A percentile compares a stretch with the other conserved stretches of the same genome.
Evolutionary conservation across 30 jellyfish, hydroid and myxozoan species (phyloP).

Genomic region (Phacellophora camtschatica): DNA sequence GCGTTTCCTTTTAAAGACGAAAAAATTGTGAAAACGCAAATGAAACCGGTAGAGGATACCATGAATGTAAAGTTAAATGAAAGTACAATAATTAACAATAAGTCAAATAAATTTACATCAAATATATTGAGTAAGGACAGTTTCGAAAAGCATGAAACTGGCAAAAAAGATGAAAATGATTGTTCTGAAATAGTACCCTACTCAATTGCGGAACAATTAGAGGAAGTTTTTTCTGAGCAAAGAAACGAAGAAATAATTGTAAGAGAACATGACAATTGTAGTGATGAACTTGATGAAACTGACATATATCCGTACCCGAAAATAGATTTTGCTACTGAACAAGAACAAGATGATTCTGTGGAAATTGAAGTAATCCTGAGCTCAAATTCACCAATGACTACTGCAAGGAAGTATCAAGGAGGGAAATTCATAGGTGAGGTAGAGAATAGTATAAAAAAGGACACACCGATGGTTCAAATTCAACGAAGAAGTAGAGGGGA

Average conservation of each 20-base stretch:
- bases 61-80: too few relatives aligned
- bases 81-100: too few relatives aligned
- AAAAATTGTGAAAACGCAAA: too few relatives aligned
- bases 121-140: too few relatives aligned
- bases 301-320: slow-evolving; percentile 53
- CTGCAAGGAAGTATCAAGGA: slow-evolving; percentile 43
- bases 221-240: neutral
- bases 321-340: neutral
- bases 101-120: too few relatives aligned
- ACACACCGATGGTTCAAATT: neutral
- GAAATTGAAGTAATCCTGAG: slow-evolving; percentile 54
- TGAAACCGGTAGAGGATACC: too few relatives aligned
- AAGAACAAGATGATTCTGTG: slow-evolving; percentile 46
- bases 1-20: too few relatives aligned
- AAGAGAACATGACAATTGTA: neutral
- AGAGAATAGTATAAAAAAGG: slow-evolving; percentile 8
- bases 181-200: slow-evolving; percentile 46
- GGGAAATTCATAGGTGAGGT: slow-evolving; percentile 47
- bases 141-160: neutral
- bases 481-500: neutral
- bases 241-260: neutral
- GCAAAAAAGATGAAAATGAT: neutral
- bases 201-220: slow-evolving; percentile 2
- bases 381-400: slow-evolving; percentile 25
- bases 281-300: slow-evolving; percentile 8